phyloP scores from a whole-genome alignment of 2,113 vertebrate genomes.

The Podilymbus podiceps region DNA sequence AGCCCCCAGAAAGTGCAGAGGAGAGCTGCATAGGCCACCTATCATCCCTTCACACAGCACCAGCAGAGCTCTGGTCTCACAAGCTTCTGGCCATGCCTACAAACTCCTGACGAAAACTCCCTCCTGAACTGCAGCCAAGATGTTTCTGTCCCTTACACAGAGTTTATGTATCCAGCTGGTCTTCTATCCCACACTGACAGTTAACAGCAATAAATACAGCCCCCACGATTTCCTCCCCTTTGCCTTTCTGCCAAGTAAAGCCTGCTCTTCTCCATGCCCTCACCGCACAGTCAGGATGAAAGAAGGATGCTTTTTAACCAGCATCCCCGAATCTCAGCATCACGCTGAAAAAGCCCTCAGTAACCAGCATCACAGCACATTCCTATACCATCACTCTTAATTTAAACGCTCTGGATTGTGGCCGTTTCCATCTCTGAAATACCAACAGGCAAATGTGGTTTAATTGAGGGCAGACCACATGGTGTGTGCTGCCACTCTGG shows the following conservation, averaged over 20 bases:
- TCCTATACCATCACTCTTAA: not conserved
- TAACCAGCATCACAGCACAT: not conserved
- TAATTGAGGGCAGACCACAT: not conserved
- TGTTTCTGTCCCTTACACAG: not conserved
- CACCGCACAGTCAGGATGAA: not conserved
- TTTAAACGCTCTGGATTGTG: not conserved
- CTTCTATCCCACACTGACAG: not conserved
- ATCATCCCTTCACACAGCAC: rapidly evolving
- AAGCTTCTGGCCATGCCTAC: not conserved
- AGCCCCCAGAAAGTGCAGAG: not conserved
- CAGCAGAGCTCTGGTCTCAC: not conserved
- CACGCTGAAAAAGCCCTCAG: not conserved
- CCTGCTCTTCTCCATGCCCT: not conserved
- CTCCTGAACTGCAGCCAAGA: not conserved
- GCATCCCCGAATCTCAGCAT: not conserved
- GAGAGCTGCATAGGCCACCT: not conserved
- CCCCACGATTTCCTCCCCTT: not conserved
- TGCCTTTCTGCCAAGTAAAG: not conserved
- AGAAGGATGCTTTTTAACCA: not conserved
- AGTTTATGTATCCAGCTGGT: not conserved
- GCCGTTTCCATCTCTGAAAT: not conserved
- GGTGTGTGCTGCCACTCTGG: not conserved
- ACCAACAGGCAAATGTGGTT: not conserved
- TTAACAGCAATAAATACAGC: not conserved
- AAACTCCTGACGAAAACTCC: not conserved